These are phyloP conservation scores for Vidua chalybeata DNA, from an alignment of 2,113 vertebrate species.

Conservation along the genomic window DNA sequence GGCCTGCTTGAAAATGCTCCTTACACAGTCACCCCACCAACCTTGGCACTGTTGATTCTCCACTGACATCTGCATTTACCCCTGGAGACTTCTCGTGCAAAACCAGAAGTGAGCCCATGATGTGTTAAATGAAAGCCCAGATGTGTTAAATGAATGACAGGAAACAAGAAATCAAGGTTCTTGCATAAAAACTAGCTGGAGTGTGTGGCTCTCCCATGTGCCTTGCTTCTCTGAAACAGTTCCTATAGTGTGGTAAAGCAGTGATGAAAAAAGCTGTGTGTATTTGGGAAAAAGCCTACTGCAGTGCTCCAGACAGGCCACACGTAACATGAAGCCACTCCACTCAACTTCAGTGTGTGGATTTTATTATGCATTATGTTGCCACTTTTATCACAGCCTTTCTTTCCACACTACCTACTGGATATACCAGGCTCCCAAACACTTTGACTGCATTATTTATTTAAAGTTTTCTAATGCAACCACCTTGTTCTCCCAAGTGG, in stretches of 20 bases:
- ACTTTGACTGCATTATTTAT: background rate
- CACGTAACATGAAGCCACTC: background rate
- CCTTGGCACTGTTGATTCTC: background rate
- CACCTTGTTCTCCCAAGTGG: background rate
- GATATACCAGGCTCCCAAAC: background rate
- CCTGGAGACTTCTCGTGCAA: background rate
- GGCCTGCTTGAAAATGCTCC: background rate
- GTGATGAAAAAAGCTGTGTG: background rate
- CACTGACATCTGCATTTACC: background rate
- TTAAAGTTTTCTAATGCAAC: conserved; percentile 5
- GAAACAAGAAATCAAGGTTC: background rate
- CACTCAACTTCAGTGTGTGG: background rate
- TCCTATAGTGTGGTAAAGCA: background rate
- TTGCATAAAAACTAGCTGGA: background rate
- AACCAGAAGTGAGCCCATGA: background rate
- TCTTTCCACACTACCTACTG: background rate
- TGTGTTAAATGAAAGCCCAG: background rate
- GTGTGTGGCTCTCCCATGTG: background rate
- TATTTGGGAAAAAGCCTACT: background rate
- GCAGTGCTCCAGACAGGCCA: background rate
- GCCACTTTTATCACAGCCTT: background rate
- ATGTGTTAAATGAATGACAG: background rate
- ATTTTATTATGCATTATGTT: background rate
- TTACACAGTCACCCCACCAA: background rate
- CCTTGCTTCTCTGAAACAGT: background rate